Evolutionary conservation across 1,140 invertebrate genomes (phyloP).

Genomic region (Nomia melanderi): DNA sequence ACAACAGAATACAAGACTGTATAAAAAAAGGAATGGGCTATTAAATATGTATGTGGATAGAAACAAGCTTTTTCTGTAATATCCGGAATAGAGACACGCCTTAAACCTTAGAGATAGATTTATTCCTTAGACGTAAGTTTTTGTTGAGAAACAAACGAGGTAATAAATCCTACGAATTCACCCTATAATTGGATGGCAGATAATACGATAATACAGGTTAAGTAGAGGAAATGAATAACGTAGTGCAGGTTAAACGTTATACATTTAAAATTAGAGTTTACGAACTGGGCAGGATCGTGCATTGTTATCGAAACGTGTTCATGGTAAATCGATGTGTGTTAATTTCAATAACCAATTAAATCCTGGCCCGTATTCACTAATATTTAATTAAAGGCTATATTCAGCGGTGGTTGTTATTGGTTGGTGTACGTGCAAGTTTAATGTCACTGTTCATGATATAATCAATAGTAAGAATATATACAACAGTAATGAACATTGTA

Average conservation of each 20-base stretch:
- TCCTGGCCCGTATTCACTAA: not conserved
- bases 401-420: not conserved
- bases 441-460: too few species aligned
- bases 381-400: not conserved
- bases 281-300: not conserved
- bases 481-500: too few species aligned
- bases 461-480: too few species aligned
- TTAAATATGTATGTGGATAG: conserved; percentile 20
- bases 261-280: conserved; percentile 28
- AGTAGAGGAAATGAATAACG: conserved; percentile 17
- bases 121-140: conserved; percentile 17
- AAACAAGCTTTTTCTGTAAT: conserved; percentile 13
- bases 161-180: conserved; percentile 26
- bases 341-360: conserved; percentile 27
- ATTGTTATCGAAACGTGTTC: not conserved
- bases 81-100: not conserved
- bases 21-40: not conserved
- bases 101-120: conserved; percentile 11
- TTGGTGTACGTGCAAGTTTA: too few species aligned
- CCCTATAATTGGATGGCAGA: conserved; percentile 11
- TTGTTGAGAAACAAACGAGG: conserved; percentile 32
- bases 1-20: not conserved
- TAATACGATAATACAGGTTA: conserved; percentile 39
- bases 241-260: conserved; percentile 10
- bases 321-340: conserved; percentile 13